These are phyloP conservation scores for Tuberolachnus salignus DNA, from an alignment of 2,888 invertebrate genomes.

Conservation along the genomic window DNA sequence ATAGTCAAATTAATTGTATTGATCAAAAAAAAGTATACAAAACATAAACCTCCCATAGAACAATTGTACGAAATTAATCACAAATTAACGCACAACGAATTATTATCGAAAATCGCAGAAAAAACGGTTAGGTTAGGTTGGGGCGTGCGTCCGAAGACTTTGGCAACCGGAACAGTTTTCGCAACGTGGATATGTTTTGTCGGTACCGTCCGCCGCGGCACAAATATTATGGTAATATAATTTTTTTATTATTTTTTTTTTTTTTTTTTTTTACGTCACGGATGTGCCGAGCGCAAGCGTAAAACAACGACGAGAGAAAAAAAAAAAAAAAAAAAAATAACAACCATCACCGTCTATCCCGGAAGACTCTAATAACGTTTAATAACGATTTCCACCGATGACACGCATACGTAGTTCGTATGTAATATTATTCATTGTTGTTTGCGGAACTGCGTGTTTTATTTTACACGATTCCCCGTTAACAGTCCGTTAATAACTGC, in stretches of 20 bases:
- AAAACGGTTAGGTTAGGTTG: no score
- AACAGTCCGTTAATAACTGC: background rate
- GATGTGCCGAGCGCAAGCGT: slow-evolving; percentile 21
- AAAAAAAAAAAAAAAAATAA: background rate
- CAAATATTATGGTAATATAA: background rate
- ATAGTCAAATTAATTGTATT: no score
- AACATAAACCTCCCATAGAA: no score
- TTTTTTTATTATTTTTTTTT: slow-evolving; percentile 19
- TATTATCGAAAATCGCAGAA: no score
- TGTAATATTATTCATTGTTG: background rate
- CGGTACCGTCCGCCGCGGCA: background rate
- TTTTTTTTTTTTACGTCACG: slow-evolving; percentile 24
- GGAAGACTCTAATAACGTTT: slow-evolving; percentile 54
- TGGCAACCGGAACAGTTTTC: slow-evolving; percentile 3
- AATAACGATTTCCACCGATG: slow-evolving; percentile 48
- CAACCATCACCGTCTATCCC: slow-evolving; percentile 9
- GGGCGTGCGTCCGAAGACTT: background rate
- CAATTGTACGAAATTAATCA: no score
- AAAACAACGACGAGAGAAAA: slow-evolving; percentile 4
- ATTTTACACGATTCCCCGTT: slow-evolving; percentile 20
- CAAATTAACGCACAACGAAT: no score
- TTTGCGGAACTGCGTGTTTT: slow-evolving; percentile 16
- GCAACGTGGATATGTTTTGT: background rate
- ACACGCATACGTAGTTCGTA: slow-evolving; percentile 17
- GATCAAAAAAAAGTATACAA: no score